Evolutionary conservation across 2,113 vertebrate genomes (phyloP), one percentile per base, ranked within the genome.

Genomic region (Notothenia rossii): DNA sequence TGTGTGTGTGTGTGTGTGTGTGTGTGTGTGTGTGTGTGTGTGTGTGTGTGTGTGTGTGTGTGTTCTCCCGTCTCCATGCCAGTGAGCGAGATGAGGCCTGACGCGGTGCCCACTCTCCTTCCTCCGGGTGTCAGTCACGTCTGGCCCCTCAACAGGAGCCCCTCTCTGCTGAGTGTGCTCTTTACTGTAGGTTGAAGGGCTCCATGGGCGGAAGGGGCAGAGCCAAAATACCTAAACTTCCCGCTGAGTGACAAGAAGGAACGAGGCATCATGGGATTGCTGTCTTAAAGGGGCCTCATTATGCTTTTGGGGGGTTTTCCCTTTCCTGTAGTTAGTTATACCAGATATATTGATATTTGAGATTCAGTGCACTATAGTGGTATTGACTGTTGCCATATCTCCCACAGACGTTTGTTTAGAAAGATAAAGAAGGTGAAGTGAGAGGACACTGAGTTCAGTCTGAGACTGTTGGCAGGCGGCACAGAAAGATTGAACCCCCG

Each of bases 31-130:
- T 1, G 36, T 25, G 36, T 40, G 36, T 40, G 36, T 6, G 36
- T 1, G 36, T 25, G n/a, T 76, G 70, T 70, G 45, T 71, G 59
- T 72, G 25, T 77, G 36, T 40, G 36, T 40, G 36, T 6, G 36
- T 1, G 36, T 25, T 76, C 14, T 65, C 59, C 74, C 59, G 33
- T 87, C 78, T 75, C 73, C 14, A 3, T 64, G 61, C 81, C 59
- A 63, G 63, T 89, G 90, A 95, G 73, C 51, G 88, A 91, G 92
- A 93, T 93, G 64, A 81, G 68, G 72, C 70, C 83, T 93, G 94
- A 92, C 93, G 71, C 66, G 20, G 62, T 92, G 91, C 87, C 89
- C 75, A 25, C 78, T 92, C 86, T 62, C 65, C 80, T 91, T 90
- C 85, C 86, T 88, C 77, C 15, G 77, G 68, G 88, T 93, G 92